Conservation (phyloP, 2,888 invertebrate genomes). For the Trichopria drosophilae region DNA sequence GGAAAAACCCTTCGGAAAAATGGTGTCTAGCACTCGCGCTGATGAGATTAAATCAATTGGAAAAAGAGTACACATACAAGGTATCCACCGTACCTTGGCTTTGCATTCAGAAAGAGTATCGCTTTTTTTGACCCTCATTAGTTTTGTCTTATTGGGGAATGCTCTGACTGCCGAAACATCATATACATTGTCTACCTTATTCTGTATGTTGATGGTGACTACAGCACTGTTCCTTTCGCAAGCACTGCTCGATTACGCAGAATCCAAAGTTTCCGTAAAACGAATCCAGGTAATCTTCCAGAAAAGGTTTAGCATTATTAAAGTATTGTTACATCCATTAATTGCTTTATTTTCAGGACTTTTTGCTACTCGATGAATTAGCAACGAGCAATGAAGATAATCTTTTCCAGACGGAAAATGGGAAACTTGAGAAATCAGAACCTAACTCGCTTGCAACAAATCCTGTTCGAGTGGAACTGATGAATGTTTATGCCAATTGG, state of each 20-base stretch:
- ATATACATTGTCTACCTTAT: slow-evolving; percentile 66
- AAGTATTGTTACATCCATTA: too few relatives aligned
- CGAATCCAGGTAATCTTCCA: slow-evolving; percentile 61
- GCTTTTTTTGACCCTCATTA: slow-evolving; percentile 67
- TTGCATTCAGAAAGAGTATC: slow-evolving; percentile 73
- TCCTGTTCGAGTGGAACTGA: slow-evolving; percentile 43
- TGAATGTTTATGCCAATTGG: slow-evolving; percentile 50
- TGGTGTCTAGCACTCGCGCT: slow-evolving; percentile 75
- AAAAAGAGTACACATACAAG: slow-evolving; percentile 65
- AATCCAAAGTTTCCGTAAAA: slow-evolving; percentile 63
- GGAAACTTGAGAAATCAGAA: too few relatives aligned
- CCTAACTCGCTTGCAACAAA: too few relatives aligned
- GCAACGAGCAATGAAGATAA: too few relatives aligned
- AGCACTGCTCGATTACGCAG: slow-evolving; percentile 58
- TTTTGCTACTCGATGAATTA: slow-evolving; percentile 44
- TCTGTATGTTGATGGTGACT: slow-evolving; percentile 66
- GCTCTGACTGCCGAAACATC: slow-evolving; percentile 54
- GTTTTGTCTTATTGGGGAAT: slow-evolving; percentile 58
- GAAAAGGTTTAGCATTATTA: too few relatives aligned
- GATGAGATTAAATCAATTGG: slow-evolving; percentile 68
- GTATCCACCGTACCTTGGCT: slow-evolving; percentile 69
- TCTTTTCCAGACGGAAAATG: too few relatives aligned
- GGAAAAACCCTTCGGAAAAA: slow-evolving; percentile 86
- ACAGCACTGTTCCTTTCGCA: slow-evolving; percentile 67
- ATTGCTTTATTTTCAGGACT: slow-evolving; percentile 38